These are phyloP conservation scores for Dicyrtoma fusca DNA, from an alignment of 2,888 invertebrate species.

Conservation along the genomic window DNA sequence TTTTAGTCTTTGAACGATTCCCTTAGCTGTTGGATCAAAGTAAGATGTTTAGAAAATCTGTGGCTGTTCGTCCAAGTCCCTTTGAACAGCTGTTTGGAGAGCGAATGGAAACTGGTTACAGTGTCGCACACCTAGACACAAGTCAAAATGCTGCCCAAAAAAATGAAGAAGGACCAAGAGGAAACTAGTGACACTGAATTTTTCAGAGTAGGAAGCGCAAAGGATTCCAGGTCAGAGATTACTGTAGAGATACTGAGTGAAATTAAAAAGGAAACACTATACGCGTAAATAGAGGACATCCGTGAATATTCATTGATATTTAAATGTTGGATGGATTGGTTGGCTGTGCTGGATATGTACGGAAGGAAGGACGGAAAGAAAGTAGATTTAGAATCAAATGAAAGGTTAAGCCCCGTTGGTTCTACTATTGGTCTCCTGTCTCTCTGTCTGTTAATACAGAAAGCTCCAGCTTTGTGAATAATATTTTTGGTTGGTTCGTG, in stretches of 20 bases:
- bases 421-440: background rate
- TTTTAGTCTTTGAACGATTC: no score
- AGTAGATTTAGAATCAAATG: conserved; percentile 35
- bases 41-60: no score
- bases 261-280: background rate
- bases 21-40: no score
- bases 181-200: no score
- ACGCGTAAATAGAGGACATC: background rate
- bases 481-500: conserved; percentile 22
- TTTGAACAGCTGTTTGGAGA: no score
- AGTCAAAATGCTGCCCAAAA: no score
- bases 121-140: no score
- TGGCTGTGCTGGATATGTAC: no score
- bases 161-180: no score
- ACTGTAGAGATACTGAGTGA: background rate
- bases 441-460: background rate
- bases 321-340: conserved; percentile 24
- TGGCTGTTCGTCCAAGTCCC: no score
- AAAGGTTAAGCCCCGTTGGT: conserved; percentile 25
- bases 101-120: no score
- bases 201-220: background rate
- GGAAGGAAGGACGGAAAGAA: conserved; percentile 23
- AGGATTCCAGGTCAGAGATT: background rate
- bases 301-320: conserved; percentile 27
- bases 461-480: background rate